A percentile compares a stretch with the other conserved stretches of the same genome.
Conservation (phyloP, 2,888 invertebrate species). For the Ectropis crepuscularia region DNA sequence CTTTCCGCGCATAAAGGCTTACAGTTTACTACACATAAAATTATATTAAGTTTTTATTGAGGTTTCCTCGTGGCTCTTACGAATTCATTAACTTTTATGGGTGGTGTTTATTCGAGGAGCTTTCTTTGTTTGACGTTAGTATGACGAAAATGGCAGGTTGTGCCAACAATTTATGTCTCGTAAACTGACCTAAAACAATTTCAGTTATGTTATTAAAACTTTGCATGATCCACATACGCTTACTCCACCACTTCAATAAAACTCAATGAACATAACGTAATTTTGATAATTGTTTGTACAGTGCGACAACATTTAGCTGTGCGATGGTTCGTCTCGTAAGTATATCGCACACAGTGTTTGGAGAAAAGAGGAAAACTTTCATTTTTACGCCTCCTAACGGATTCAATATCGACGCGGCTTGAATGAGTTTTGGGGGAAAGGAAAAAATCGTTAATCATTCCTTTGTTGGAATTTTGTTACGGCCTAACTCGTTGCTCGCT, state of each 20-base stretch:
- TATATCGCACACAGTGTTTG: constrained; percentile 58
- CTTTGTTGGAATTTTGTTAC: constrained; percentile 85
- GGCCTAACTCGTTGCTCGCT: constrained; percentile 83
- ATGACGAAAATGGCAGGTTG: constrained; percentile 24
- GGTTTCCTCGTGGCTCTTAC: constrained; percentile 39
- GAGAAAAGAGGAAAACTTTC: constrained; percentile 79
- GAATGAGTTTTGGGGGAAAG: constrained; percentile 78
- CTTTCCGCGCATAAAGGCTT: constrained; percentile 39
- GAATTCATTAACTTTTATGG: constrained; percentile 45
- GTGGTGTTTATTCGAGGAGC: constrained; percentile 40
- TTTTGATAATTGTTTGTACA: not conserved
- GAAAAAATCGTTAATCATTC: constrained; percentile 82
- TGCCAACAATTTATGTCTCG: constrained; percentile 16
- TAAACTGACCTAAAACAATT: constrained; percentile 10
- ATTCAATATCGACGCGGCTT: constrained; percentile 84
- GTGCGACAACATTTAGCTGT: constrained; percentile 28
- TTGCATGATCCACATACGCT: not conserved
- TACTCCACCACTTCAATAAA: not conserved
- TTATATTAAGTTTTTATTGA: constrained; percentile 46
- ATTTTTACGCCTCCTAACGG: constrained; percentile 82
- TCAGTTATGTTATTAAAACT: constrained; percentile 4
- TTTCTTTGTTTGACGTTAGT: constrained; percentile 39
- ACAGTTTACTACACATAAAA: constrained; percentile 44
- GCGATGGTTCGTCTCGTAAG: constrained; percentile 46
- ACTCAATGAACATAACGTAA: not conserved